phyloP scores from a whole-genome alignment of 2,888 invertebrate genomes.

The Buathra laborator region DNA sequence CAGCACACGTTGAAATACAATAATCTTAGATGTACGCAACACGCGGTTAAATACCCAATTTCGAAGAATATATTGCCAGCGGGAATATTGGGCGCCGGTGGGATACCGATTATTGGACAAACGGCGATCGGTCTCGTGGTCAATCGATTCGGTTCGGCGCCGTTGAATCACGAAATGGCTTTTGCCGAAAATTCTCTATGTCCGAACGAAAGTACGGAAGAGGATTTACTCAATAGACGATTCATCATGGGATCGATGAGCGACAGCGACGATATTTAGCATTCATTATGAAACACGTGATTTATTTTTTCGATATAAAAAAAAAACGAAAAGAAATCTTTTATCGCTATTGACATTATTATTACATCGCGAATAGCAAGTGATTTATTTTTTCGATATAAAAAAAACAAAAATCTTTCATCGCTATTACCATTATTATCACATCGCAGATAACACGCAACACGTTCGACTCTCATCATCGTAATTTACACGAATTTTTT shows the following conservation, averaged over 20 bases:
- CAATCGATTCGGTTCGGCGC: constrained; percentile 81
- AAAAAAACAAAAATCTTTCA: background rate
- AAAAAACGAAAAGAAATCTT: background rate
- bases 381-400: background rate
- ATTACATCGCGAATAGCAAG: background rate
- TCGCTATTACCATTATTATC: background rate
- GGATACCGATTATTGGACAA: constrained; percentile 82
- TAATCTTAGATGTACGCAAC: constrained; percentile 80
- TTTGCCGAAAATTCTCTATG: constrained; percentile 78
- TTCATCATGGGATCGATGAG: constrained; percentile 80
- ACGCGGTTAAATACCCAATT: constrained; percentile 78
- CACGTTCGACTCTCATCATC: constrained; percentile 33
- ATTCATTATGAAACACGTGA: constrained; percentile 21
- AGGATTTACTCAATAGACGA: constrained; percentile 79
- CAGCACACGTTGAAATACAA: constrained; percentile 80
- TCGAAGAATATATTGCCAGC: constrained; percentile 79
- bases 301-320: constrained; percentile 16
- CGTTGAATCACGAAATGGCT: constrained; percentile 74
- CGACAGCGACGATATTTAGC: constrained; percentile 77
- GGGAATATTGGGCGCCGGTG: constrained; percentile 79
- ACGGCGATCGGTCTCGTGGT: constrained; percentile 82
- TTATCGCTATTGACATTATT: background rate
- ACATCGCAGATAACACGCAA: background rate
- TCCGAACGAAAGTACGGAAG: constrained; percentile 76
- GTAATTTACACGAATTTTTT: background rate